A percentile compares a stretch with the other conserved stretches of the same genome.
Evolutionary conservation across 2,888 invertebrate genomes (phyloP).

Genomic region (Dryobotodes eremita): DNA sequence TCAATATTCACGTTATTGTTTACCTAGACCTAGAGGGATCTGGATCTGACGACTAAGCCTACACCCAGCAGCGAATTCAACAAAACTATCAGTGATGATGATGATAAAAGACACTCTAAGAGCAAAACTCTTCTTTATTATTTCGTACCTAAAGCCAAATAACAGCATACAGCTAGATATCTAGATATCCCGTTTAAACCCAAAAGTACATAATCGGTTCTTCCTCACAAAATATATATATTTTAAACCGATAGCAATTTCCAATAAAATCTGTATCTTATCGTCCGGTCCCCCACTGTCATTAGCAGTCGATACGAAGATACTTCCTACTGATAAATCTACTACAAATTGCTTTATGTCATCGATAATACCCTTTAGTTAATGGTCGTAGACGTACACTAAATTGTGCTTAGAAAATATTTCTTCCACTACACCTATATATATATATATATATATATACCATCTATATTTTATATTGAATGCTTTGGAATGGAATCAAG

Average conservation of each 20-base stretch:
- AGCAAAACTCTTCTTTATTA: not conserved
- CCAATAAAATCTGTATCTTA: conserved; percentile 68
- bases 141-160: not conserved
- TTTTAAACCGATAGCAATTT: conserved; percentile 66
- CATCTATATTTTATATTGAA: conserved; percentile 19
- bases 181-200: conserved; percentile 2
- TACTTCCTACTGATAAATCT: conserved; percentile 70
- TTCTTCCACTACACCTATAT: conserved; percentile 18
- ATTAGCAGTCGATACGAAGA: conserved; percentile 71
- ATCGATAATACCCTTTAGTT: conserved; percentile 72
- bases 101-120: not conserved
- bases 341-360: conserved; percentile 76
- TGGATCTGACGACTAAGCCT: too few relatives aligned
- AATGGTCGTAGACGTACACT: conserved; percentile 58
- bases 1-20: not conserved
- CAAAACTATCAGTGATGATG: not conserved
- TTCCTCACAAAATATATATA: conserved; percentile 54
- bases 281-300: conserved; percentile 68
- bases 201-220: conserved; percentile 28
- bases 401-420: conserved; percentile 58
- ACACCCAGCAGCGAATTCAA: not conserved
- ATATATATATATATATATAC: too few relatives aligned
- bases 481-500: not conserved
- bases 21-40: too few relatives aligned
- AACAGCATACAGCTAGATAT: not conserved